Base-by-base conservation (phyloP, 2,113 vertebrate genomes). In the Monarcha castaneiventris region DNA sequence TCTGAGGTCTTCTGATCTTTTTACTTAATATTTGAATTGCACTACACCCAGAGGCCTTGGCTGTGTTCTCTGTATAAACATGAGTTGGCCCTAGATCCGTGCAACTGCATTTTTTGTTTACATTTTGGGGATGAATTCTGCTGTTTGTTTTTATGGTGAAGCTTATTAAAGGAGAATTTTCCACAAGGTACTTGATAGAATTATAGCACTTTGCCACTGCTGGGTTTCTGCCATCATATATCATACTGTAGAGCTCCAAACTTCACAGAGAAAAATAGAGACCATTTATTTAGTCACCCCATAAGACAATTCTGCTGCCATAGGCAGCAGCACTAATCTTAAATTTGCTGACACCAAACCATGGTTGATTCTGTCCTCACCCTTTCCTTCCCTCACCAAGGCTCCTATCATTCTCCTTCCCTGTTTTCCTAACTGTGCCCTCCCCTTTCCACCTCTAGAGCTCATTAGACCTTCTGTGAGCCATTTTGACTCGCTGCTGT, bases 81-180 rank as follows among this genome's bases (percentile, higher is more conserved):
- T 0, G 1, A 43, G 25, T 22, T 3, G 0, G 1, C 32, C 69
- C 16, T 41, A 56, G 25, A 27, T 44, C 25, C 5, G 0, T 25
- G 30, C 41, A 58, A 43, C 59, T 0, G 0, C 7, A 5, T n/a
- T 83, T 94, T 94, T 77, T 81, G 20, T 66, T 73, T 80, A 66
- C 17, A 23, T 59, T 79, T 85, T 71, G 49, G 5, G 3, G 48
- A 73, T 74, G 29, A 66, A 35, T 84, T 92, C 75, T 72, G 20
- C 85, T 44, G 43, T 62, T 94, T 90, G 27, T n/a, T 49, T 94
- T 91, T 81, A 83, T 15, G 3, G 61, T 23, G 23, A 37, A 58
- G 72, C 43, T 84, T 51, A 58, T 77, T 87, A 73, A 30, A 87
- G 44, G 59, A 56, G 46, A 20, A 18, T 59, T 55, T 90, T 90